phyloP scores from a whole-genome alignment of 2,113 vertebrate species.

The Panthera uncia region DNA sequence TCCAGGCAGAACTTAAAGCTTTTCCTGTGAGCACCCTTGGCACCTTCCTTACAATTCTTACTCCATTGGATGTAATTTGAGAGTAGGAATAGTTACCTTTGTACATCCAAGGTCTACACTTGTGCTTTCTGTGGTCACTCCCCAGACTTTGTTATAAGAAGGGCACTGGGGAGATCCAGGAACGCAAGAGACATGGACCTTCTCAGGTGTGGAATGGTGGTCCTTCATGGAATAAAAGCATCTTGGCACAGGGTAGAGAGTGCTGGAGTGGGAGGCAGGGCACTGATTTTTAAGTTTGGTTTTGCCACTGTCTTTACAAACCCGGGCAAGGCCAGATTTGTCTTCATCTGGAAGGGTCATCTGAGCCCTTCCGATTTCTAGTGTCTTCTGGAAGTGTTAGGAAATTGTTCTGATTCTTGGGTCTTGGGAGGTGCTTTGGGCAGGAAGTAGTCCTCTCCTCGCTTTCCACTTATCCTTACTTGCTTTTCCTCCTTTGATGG shows the following conservation, averaged over 20 bases:
- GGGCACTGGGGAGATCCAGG: background rate
- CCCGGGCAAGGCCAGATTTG: background rate
- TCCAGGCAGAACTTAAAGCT: background rate
- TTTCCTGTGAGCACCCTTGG: background rate
- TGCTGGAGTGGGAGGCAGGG: background rate
- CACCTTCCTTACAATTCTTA: background rate
- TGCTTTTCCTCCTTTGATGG: background rate
- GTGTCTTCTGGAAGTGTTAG: background rate
- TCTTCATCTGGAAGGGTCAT: background rate
- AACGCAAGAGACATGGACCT: no score
- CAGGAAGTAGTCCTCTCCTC: background rate
- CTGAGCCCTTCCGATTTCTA: no score
- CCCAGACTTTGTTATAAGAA: no score
- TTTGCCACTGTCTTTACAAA: background rate
- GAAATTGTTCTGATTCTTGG: background rate
- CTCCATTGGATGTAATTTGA: background rate
- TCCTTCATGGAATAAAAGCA: background rate
- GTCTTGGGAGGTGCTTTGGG: background rate
- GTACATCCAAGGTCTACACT: background rate
- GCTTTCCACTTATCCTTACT: background rate
- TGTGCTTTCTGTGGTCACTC: no score
- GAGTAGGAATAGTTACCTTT: background rate
- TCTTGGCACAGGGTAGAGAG: background rate
- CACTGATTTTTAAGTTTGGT: background rate
- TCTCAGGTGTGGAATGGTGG: background rate